These are phyloP conservation scores for Pipra filicauda DNA, from an alignment of 2,113 vertebrate genomes.

Conservation along the genomic window DNA sequence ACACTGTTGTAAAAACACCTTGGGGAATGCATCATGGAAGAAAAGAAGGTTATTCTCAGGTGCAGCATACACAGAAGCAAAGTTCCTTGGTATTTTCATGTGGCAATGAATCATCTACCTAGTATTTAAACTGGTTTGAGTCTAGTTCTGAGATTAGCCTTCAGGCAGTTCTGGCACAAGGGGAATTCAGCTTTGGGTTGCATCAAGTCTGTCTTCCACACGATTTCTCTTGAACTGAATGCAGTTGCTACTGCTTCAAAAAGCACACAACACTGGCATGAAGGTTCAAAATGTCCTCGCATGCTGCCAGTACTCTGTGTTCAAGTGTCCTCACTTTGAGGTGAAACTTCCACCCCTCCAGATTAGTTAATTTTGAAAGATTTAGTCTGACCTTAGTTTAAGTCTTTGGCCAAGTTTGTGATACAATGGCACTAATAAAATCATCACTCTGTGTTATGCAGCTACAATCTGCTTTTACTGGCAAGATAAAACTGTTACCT, in stretches of 20 bases:
- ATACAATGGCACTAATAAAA: neutral
- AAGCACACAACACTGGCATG: neutral
- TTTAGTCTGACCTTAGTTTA: neutral
- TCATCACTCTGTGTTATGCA: neutral
- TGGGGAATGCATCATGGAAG: neutral
- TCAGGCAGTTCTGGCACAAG: neutral
- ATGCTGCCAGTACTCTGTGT: neutral
- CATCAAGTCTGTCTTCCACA: neutral
- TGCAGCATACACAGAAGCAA: neutral
- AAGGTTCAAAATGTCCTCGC: neutral
- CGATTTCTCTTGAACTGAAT: neutral
- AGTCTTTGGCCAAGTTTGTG: neutral
- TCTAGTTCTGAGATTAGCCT: neutral
- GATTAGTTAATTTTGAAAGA: neutral
- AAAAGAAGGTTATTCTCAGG: neutral
- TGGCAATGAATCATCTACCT: neutral
- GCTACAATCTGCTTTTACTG: neutral
- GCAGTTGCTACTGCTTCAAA: neutral
- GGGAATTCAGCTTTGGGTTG: neutral
- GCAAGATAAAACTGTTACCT: neutral
- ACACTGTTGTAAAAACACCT: neutral
- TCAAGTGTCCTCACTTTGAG: neutral
- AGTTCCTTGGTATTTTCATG: neutral
- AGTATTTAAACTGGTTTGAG: neutral
- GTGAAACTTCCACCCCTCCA: neutral